phyloP scores from a whole-genome alignment of 1,140 invertebrate species.

The Cyclargus thomasi region DNA sequence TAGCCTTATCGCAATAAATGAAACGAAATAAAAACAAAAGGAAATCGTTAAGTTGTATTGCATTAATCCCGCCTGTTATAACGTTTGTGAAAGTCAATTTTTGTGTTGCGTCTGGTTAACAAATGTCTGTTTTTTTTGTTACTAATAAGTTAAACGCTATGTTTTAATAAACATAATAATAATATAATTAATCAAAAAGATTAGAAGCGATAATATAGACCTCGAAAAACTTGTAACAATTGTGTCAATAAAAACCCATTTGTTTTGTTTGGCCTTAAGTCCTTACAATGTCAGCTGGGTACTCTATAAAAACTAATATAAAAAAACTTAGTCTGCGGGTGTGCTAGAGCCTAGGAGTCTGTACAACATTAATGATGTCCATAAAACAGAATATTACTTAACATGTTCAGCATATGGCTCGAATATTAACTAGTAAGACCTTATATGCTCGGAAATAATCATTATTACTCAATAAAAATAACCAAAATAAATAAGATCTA shows the following conservation, averaged over 20 bases:
- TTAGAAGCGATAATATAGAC: no score
- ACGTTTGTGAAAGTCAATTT: neutral
- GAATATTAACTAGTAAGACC: neutral
- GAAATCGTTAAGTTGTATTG: neutral
- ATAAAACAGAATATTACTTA: neutral
- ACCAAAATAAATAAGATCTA: neutral
- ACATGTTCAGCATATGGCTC: neutral
- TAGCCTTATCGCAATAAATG: slow-evolving; percentile 23
- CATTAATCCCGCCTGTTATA: slow-evolving; percentile 7
- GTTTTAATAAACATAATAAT: no score
- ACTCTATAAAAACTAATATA: neutral
- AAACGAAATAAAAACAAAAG: slow-evolving; percentile 20
- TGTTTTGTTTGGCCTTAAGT: neutral
- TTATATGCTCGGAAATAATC: neutral
- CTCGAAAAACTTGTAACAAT: no score
- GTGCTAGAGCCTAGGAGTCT: neutral
- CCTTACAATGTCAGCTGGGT: no score
- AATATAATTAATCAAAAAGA: no score
- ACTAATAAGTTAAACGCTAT: neutral
- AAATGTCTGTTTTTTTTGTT: neutral
- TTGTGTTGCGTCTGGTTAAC: neutral
- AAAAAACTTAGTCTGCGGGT: neutral
- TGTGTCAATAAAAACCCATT: neutral
- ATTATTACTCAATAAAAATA: slow-evolving; percentile 4
- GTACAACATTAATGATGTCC: neutral